Percentiles rank a stretch among this genome's conserved stretches.
Evolutionary conservation across 2,113 vertebrate species (phyloP).

Genomic region (Leucosticte australis): DNA sequence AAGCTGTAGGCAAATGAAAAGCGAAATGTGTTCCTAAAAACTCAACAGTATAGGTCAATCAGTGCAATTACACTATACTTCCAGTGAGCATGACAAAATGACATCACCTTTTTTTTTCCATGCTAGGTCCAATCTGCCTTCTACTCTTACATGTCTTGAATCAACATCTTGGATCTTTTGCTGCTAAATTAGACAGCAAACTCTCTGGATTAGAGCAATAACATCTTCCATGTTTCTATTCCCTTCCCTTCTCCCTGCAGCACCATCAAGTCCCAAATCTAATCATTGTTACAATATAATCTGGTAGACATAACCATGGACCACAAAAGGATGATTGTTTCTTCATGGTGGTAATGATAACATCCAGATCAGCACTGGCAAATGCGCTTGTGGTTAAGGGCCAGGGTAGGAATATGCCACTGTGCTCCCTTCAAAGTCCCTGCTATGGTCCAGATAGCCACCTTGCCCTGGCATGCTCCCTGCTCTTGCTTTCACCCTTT

Average conservation of each 20-base stretch:
- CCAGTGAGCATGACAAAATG: neutral
- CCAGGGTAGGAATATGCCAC: neutral
- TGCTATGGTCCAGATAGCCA: neutral
- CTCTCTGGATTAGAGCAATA: slow-evolving; percentile 37
- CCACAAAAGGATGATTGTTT: neutral
- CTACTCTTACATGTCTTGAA: neutral
- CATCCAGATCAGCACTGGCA: neutral
- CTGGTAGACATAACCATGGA: neutral
- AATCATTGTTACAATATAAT: neutral
- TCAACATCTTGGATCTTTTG: slow-evolving; percentile 4
- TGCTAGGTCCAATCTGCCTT: neutral
- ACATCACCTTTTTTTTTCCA: neutral
- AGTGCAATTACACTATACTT: neutral
- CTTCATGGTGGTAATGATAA: neutral
- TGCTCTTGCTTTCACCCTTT: neutral
- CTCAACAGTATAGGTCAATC: neutral
- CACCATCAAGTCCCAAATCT: slow-evolving; percentile 19
- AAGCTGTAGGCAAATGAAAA: neutral
- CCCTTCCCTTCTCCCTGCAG: neutral
- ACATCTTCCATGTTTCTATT: neutral
- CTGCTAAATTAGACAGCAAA: slow-evolving; percentile 35
- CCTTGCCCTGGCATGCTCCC: neutral
- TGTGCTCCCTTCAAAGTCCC: neutral
- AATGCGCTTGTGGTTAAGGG: neutral
- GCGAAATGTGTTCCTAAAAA: neutral